Percentiles rank a stretch among this genome's conserved stretches.
These are phyloP conservation scores for Ellobius talpinus DNA, from an alignment of 2,113 vertebrate species.

Conservation along the genomic window DNA sequence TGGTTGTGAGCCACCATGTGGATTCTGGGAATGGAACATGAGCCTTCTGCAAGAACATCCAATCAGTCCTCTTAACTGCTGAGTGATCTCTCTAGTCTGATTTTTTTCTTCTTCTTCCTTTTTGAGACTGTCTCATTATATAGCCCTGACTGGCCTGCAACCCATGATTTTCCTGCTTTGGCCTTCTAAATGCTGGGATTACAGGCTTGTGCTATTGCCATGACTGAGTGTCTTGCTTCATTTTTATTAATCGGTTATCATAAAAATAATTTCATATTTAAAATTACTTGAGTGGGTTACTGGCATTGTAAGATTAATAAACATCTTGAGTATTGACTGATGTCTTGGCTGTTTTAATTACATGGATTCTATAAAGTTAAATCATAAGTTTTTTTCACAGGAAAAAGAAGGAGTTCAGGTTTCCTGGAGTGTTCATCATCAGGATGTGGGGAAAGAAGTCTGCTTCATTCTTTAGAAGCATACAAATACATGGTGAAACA, in stretches of 20 bases:
- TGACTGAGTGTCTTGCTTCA: background rate
- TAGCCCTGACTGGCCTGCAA: background rate
- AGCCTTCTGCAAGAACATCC: background rate
- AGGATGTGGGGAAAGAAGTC: background rate
- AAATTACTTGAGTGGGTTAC: conserved; percentile 5
- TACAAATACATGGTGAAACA: conserved; percentile 34
- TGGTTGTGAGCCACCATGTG: background rate
- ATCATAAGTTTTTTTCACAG: conserved; percentile 19
- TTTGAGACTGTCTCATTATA: background rate
- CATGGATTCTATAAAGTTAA: conserved; percentile 34
- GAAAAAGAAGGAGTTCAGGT: conserved; percentile 6
- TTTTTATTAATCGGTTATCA: conserved; percentile 37
- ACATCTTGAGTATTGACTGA: conserved; percentile 25
- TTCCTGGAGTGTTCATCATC: conserved; percentile 19
- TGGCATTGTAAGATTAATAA: conserved; percentile 42
- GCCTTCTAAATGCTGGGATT: background rate
- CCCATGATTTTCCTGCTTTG: background rate
- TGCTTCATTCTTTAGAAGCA: background rate
- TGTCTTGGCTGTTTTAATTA: conserved; percentile 46
- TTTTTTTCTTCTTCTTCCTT: no score
- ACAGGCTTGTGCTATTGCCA: background rate
- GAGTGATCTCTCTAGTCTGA: background rate
- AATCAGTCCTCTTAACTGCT: background rate
- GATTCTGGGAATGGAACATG: background rate
- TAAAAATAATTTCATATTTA: conserved; percentile 22